Conservation (phyloP, 2,888 invertebrate species). For the Dermolepida albohirtum region DNA sequence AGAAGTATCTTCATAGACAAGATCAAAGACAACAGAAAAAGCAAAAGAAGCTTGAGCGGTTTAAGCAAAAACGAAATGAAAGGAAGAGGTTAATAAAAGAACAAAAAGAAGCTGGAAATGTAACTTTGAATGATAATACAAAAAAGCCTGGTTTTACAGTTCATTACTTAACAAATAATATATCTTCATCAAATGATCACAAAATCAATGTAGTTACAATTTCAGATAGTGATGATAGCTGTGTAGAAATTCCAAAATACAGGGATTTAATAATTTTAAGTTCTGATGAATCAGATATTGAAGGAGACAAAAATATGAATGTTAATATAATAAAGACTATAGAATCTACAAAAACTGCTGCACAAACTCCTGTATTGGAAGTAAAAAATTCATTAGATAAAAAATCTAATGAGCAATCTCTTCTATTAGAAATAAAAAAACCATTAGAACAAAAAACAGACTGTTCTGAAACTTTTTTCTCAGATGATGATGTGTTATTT, state of each 20-base stretch:
- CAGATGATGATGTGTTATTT: conserved; percentile 54
- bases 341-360: background rate
- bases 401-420: background rate
- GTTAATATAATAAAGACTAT: background rate
- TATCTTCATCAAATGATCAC: background rate
- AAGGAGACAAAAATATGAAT: background rate
- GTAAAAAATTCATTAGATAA: background rate
- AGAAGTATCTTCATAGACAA: conserved; percentile 33
- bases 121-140: background rate
- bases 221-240: conserved; percentile 43
- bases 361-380: background rate
- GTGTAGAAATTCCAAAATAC: conserved; percentile 42
- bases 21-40: conserved; percentile 13
- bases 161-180: conserved; percentile 25
- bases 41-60: conserved; percentile 22
- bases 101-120: background rate
- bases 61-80: conserved; percentile 24
- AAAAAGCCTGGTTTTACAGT: background rate
- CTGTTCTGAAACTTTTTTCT: background rate
- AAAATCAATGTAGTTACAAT: conserved; percentile 14
- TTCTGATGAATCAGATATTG: conserved; percentile 39
- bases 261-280: conserved; percentile 42
- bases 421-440: background rate
- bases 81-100: background rate
- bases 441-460: background rate